A percentile compares a stretch with the other conserved stretches of the same genome.
Conservation (phyloP, 2,888 invertebrate genomes). For the Drosophila neutralis region DNA sequence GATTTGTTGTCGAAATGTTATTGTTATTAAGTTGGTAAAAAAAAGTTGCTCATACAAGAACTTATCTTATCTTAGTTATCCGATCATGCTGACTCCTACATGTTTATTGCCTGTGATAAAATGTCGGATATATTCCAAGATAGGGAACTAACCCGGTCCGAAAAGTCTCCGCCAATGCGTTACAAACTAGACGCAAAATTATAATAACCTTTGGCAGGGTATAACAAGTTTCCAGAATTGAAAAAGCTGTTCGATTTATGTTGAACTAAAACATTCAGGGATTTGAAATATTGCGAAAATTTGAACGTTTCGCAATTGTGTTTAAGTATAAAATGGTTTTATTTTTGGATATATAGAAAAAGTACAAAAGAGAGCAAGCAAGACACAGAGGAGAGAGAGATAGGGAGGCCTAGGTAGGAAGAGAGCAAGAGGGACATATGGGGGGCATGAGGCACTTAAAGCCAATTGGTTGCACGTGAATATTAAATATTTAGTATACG, state of each 20-base stretch:
- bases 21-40: not conserved
- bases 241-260: constrained; percentile 5
- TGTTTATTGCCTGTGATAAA: not conserved
- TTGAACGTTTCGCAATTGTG: constrained; percentile 44
- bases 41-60: not conserved
- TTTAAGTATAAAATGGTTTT: constrained; percentile 23
- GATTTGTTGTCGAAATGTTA: not conserved
- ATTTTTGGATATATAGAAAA: constrained; percentile 42
- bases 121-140: not conserved
- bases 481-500: constrained; percentile 3
- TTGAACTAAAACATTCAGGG: constrained; percentile 19
- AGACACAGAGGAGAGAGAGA: not conserved
- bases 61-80: not conserved
- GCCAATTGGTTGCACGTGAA: constrained; percentile 55
- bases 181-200: not conserved
- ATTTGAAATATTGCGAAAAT: constrained; percentile 49
- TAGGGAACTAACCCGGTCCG: not conserved
- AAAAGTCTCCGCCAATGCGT: not conserved
- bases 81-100: not conserved
- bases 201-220: not conserved
- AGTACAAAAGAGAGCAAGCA: constrained; percentile 3
- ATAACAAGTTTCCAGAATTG: not conserved
- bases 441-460: constrained; percentile 2
- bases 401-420: not conserved
- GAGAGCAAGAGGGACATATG: not conserved